Evolutionary conservation across 2,888 invertebrate species (phyloP).

Genomic region (Cantharis rufa): DNA sequence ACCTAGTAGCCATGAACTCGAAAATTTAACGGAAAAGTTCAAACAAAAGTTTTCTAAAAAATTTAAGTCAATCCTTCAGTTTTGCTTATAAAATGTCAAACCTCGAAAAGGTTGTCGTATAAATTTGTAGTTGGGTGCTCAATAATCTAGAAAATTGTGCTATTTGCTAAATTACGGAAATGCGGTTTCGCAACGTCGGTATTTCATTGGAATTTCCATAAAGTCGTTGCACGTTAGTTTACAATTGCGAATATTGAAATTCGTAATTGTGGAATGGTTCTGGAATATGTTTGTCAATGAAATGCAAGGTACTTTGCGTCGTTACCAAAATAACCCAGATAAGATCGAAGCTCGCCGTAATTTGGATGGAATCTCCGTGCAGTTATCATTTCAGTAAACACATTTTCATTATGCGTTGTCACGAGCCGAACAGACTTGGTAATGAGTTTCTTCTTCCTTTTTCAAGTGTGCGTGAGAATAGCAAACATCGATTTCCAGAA

Average conservation of each 20-base stretch:
- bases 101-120: neutral
- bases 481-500: constrained; percentile 9
- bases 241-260: neutral
- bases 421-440: neutral
- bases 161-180: neutral
- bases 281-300: neutral
- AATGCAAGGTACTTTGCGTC: neutral
- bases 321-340: neutral
- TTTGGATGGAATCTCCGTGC: neutral
- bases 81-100: neutral
- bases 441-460: neutral
- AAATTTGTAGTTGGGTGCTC: neutral
- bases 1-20: neutral
- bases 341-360: neutral
- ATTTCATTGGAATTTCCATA: neutral
- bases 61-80: neutral
- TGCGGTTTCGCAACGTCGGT: neutral
- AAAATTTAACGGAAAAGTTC: neutral
- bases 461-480: neutral
- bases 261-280: neutral
- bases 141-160: neutral
- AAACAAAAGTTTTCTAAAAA: neutral
- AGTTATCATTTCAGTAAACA: neutral
- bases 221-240: neutral
- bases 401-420: neutral